phyloP scores from a whole-genome alignment of 2,113 vertebrate species.

The Eolophus roseicapilla region DNA sequence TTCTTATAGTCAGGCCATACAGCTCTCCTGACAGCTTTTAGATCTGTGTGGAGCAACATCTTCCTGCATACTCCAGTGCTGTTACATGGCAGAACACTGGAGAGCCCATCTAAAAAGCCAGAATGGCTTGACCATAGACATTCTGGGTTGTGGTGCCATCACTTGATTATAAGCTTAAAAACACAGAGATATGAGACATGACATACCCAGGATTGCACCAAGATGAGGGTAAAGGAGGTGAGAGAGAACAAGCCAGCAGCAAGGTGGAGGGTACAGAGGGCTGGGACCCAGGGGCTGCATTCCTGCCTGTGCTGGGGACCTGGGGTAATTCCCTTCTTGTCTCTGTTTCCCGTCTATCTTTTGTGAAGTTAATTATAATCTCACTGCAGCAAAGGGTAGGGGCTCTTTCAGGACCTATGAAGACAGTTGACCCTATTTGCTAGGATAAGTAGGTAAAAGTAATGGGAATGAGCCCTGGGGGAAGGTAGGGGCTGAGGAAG shows the following conservation, averaged over 20 bases:
- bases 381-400: not conserved
- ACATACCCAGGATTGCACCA: not conserved
- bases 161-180: not conserved
- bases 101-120: not conserved
- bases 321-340: not conserved
- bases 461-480: not conserved
- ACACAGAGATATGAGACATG: not conserved
- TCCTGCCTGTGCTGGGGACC: not conserved
- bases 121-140: not conserved
- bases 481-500: not conserved
- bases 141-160: not conserved
- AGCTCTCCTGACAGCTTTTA: not conserved
- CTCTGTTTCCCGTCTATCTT: not conserved
- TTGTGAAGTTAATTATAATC: not conserved
- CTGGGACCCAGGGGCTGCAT: not conserved
- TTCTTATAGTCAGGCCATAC: not conserved
- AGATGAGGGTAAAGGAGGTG: not conserved
- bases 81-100: not conserved
- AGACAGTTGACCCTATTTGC: not conserved
- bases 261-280: not conserved
- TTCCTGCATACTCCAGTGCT: not conserved
- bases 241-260: not conserved
- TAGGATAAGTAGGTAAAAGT: conserved; percentile 15
- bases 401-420: not conserved
- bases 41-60: not conserved